phyloP scores from a whole-genome alignment of 2,797 vertebrate genomes.

The Glyptemys insculpta region DNA sequence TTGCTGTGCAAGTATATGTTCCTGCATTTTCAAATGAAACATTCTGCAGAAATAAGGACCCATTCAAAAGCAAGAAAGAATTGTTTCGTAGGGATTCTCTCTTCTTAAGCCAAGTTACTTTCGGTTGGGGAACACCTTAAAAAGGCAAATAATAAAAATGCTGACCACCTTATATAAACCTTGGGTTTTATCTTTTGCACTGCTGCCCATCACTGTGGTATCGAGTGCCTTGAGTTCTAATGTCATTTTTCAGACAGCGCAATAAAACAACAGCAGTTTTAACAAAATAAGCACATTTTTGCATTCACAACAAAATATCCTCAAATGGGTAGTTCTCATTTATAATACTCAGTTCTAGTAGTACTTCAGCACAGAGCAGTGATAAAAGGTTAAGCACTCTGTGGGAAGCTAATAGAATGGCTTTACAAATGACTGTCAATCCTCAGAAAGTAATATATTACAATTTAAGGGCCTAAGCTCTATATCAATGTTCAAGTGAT shows the following conservation, averaged over 20 bases:
- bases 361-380: neutral
- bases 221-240: accelerated
- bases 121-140: conserved; percentile 88
- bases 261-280: neutral
- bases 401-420: neutral
- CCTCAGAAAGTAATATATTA: neutral
- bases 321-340: neutral
- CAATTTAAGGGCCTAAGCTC: neutral
- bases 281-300: neutral
- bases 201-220: accelerated
- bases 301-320: neutral
- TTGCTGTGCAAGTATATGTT: conserved; percentile 86
- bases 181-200: neutral
- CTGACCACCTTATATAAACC: neutral
- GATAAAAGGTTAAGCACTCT: neutral
- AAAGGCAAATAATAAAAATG: conserved; percentile 35
- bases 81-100: conserved; percentile 64
- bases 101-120: conserved; percentile 85
- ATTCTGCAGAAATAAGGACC: conserved; percentile 87
- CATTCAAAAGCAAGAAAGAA: conserved; percentile 78
- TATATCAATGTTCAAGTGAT: accelerated
- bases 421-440: neutral
- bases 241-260: neutral
- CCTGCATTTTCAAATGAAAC: conserved; percentile 83
- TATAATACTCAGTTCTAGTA: neutral